A percentile compares a stretch with the other conserved stretches of the same genome.
These are phyloP conservation scores for Camponotus pennsylvanicus DNA, from an alignment of 1,140 invertebrate species.

Conservation along the genomic window DNA sequence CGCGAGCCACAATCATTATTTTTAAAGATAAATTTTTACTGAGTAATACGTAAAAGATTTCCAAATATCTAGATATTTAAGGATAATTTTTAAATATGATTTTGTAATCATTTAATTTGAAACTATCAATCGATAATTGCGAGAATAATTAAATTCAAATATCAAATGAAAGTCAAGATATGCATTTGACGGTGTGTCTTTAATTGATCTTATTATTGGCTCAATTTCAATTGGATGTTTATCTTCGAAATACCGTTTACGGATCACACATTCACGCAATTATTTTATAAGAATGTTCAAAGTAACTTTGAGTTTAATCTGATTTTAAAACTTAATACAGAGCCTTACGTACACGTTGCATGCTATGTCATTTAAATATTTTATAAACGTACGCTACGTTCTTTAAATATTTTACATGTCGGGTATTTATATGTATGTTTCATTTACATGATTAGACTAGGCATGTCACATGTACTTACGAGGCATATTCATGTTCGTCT, in stretches of 20 bases:
- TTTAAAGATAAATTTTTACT: not conserved
- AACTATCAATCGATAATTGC: not conserved
- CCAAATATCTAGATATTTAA: not conserved
- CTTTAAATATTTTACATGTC: conserved; percentile 4
- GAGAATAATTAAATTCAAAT: not conserved
- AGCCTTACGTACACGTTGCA: not conserved
- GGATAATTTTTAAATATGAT: not conserved
- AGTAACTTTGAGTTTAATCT: not conserved
- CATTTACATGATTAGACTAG: conserved; percentile 16
- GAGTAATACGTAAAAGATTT: not conserved
- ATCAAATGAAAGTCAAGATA: not conserved
- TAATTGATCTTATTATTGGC: not conserved
- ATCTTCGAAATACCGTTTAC: not conserved
- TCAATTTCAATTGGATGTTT: not conserved
- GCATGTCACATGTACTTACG: conserved; percentile 24
- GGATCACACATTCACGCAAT: not conserved
- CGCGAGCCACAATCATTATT: not conserved
- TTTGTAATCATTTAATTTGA: not conserved
- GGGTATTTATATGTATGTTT: not conserved
- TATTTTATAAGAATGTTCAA: not conserved
- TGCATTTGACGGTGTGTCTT: not conserved
- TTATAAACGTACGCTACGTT: not conserved
- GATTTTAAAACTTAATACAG: not conserved
- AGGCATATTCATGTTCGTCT: conserved; percentile 9
- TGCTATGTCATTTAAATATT: too few species aligned